Evolutionary conservation across 2,113 vertebrate genomes (phyloP).

Genomic region (Plotosus lineatus): DNA sequence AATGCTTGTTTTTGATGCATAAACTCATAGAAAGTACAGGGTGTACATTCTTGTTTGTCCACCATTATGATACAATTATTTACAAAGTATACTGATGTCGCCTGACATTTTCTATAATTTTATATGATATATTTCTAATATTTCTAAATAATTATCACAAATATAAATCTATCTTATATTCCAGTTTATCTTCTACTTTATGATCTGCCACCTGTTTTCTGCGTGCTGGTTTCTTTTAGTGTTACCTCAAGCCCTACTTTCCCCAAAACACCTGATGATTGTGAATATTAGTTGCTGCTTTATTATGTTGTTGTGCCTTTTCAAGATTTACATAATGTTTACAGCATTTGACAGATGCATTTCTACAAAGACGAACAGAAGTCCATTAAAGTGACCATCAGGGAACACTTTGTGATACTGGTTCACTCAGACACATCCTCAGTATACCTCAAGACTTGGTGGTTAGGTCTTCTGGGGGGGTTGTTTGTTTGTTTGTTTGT

Average conservation of each 20-base stretch:
- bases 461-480: no score
- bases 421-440: no score
- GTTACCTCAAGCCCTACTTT: neutral
- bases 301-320: neutral
- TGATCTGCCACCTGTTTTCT: neutral
- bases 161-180: neutral
- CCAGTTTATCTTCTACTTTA: neutral
- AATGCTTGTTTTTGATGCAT: neutral
- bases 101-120: neutral
- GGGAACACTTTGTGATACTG: no score
- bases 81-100: neutral
- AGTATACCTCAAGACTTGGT: no score
- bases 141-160: neutral
- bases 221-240: neutral
- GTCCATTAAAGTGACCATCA: no score
- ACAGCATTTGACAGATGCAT: no score
- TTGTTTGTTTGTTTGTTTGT: no score
- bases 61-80: neutral
- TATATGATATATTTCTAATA: neutral
- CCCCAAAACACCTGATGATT: neutral
- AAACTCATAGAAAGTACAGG: neutral
- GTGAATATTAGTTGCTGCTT: neutral
- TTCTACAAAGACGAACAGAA: no score
- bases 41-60: neutral
- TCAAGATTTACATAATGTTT: no score